A percentile compares a stretch with the other conserved stretches of the same genome.
phyloP scores from a whole-genome alignment of 2,797 vertebrate species.

The Artibeus jamaicensis region DNA sequence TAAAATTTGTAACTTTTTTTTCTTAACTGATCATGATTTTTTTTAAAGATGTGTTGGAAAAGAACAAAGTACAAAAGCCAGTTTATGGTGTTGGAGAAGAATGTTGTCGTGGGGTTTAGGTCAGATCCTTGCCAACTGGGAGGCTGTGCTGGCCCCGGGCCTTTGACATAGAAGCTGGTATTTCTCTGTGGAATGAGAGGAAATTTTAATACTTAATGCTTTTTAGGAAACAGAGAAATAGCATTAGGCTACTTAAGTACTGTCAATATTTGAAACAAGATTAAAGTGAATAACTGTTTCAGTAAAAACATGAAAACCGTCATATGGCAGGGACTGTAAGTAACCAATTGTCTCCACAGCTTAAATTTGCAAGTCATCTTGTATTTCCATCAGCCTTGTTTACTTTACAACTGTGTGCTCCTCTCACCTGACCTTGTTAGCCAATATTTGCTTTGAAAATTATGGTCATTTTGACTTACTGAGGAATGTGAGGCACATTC shows the following conservation, averaged over 20 bases:
- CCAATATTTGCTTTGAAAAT: not conserved
- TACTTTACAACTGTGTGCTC: not conserved
- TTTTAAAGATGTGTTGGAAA: not conserved
- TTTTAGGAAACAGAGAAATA: conserved; percentile 35
- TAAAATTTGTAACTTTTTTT: not conserved
- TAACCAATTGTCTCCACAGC: not conserved
- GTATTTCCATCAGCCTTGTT: not conserved
- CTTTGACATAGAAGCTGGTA: not conserved
- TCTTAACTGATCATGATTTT: not conserved
- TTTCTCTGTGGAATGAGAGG: not conserved
- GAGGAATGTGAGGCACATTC: conserved; percentile 14
- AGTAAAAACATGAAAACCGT: not conserved
- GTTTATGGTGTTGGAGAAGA: not conserved
- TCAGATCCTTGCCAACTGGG: not conserved
- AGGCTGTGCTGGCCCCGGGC: not conserved
- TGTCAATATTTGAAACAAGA: not conserved
- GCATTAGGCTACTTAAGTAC: conserved; percentile 5
- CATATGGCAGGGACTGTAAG: not conserved
- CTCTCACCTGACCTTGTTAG: conserved; percentile 4
- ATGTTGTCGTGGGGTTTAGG: not conserved
- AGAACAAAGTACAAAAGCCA: not conserved
- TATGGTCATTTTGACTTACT: not conserved
- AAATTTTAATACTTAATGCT: not conserved
- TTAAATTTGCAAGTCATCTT: not conserved
- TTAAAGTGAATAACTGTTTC: not conserved